These are phyloP conservation scores for Lethrus apterus DNA, from an alignment of 1,140 invertebrate genomes.

Conservation along the genomic window DNA sequence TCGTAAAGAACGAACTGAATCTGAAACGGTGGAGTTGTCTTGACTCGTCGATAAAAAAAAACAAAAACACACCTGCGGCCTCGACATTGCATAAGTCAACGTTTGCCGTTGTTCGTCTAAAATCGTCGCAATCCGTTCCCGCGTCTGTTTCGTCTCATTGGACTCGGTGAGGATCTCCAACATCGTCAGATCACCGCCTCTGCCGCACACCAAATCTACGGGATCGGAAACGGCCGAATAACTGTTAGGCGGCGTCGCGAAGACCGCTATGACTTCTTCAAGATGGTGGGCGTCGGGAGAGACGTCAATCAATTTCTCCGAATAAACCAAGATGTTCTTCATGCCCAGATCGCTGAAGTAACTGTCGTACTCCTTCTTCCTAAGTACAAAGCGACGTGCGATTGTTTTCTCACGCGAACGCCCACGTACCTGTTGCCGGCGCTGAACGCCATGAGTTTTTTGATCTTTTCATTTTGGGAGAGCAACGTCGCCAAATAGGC, in stretches of 20 bases:
- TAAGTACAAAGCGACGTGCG: slow-evolving; percentile 17
- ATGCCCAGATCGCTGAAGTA: slow-evolving; percentile 48
- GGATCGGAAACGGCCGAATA: slow-evolving; percentile 66
- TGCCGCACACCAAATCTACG: slow-evolving; percentile 61
- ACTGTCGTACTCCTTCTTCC: slow-evolving; percentile 47
- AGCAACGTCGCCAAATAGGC: slow-evolving; percentile 66
- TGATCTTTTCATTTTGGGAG: slow-evolving; percentile 50
- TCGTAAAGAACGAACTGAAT: slow-evolving; percentile 63
- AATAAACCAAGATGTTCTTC: slow-evolving; percentile 50
- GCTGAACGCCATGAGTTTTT: slow-evolving; percentile 52
- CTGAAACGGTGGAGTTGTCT: slow-evolving; percentile 33
- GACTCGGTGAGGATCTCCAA: slow-evolving; percentile 59
- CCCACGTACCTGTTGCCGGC: slow-evolving; percentile 49
- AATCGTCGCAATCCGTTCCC: slow-evolving; percentile 49
- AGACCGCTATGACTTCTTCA: slow-evolving; percentile 61
- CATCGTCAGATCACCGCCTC: slow-evolving; percentile 60
- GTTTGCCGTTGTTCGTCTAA: slow-evolving; percentile 61
- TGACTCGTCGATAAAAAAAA: neutral
- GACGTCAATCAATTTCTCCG: slow-evolving; percentile 53
- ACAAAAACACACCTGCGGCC: slow-evolving; percentile 49
- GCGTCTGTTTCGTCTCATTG: slow-evolving; percentile 51
- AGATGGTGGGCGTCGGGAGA: slow-evolving; percentile 48
- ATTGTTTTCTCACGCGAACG: neutral
- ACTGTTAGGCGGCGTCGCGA: slow-evolving; percentile 67
- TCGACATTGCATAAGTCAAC: slow-evolving; percentile 55